These are phyloP conservation scores for Ardeotis arabs DNA, from an alignment of 2,113 vertebrate genomes.

Conservation along the genomic window DNA sequence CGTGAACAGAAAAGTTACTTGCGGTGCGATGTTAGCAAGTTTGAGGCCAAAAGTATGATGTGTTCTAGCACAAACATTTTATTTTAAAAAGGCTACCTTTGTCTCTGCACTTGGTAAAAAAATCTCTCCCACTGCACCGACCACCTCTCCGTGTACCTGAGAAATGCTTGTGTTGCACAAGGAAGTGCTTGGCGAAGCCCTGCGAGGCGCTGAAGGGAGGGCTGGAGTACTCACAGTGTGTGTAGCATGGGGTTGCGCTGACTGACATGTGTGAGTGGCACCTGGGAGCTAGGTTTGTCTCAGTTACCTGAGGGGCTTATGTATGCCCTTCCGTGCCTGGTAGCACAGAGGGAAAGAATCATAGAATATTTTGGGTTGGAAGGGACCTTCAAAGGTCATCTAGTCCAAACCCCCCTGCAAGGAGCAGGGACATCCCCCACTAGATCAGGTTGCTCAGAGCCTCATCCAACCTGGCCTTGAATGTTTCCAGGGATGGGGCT, in stretches of 20 bases:
- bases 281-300: background rate
- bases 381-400: too few relatives aligned
- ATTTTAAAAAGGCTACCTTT: conserved; percentile 11
- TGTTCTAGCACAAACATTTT: background rate
- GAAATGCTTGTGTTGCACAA: background rate
- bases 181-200: background rate
- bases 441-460: too few relatives aligned
- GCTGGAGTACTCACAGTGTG: background rate
- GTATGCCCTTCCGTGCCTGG: background rate
- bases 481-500: too few relatives aligned
- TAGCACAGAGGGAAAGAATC: background rate
- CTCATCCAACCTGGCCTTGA: too few relatives aligned
- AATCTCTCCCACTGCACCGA: background rate
- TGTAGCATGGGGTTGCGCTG: background rate
- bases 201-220: fast-evolving
- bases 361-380: too few relatives aligned
- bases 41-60: background rate
- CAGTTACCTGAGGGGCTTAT: background rate
- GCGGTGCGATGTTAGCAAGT: background rate
- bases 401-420: too few relatives aligned
- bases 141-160: background rate
- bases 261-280: background rate
- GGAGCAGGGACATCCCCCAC: too few relatives aligned
- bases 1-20: background rate
- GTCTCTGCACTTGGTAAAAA: background rate